Evolutionary conservation across 2,797 vertebrate genomes (phyloP).

Genomic region (Ctenopoma multispine): DNA sequence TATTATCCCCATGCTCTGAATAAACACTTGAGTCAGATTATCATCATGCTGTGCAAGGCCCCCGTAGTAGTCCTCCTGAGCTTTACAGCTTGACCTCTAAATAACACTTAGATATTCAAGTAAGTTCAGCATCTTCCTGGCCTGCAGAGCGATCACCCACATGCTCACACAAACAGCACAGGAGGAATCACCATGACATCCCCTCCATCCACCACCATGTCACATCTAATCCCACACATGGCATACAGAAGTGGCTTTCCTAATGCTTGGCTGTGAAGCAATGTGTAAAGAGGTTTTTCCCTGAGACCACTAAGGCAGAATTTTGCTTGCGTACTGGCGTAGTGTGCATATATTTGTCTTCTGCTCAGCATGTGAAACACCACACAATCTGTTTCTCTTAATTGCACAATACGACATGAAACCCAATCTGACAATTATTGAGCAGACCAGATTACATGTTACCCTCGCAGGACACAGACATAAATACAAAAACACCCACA

Average conservation of each 20-base stretch:
- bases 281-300: conserved; percentile 29
- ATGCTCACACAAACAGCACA: not conserved
- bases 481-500: too few relatives aligned
- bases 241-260: conserved; percentile 15
- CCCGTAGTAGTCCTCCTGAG: conserved; percentile 9
- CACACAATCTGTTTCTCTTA: conserved; percentile 49
- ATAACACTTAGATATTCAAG: conserved; percentile 22
- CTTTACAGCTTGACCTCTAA: conserved; percentile 56
- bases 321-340: conserved; percentile 17
- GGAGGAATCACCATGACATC: conserved; percentile 39
- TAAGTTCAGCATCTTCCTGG: conserved; percentile 17
- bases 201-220: conserved; percentile 36
- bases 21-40: conserved; percentile 48
- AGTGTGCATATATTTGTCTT: conserved; percentile 43
- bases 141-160: conserved; percentile 26
- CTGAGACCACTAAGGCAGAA: conserved; percentile 20
- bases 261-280: conserved; percentile 21
- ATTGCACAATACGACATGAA: conserved; percentile 20
- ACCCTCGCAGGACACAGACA: not conserved
- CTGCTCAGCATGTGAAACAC: conserved; percentile 19
- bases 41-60: conserved; percentile 28
- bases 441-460: not conserved
- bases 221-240: conserved; percentile 51
- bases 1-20: conserved; percentile 37
- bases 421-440: conserved; percentile 14